Evolutionary conservation across 2,113 vertebrate species (phyloP), one percentile per base, ranked within the genome.

Genomic region (Catagonus wagneri): DNA sequence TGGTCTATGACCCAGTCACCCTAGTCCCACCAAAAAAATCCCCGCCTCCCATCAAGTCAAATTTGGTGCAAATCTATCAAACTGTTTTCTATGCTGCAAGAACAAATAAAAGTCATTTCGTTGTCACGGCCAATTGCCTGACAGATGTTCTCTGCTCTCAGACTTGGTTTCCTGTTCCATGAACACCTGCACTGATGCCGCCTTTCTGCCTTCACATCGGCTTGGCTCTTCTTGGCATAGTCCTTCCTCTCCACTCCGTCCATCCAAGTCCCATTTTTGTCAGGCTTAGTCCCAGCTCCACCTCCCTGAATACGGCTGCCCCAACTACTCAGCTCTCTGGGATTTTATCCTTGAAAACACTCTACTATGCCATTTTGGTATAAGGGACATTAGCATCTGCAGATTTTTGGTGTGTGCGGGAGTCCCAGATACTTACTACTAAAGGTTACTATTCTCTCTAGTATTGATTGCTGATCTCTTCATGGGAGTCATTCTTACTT

Each of bases 91-190:
- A 95, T 65, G 56, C 32, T 75, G 50, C 23, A 56, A 19, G 22
- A 86, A 86, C 61, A 96, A 84, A 94, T 76, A 83, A 90, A 81
- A 85, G n/a, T 19, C 23, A 79, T 63, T 86, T 92, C 44, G 60
- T 3, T 22, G 68, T 90, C 52, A 83, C 23, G 74, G 50, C 32
- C 44, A 32, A 10, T 39, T 74, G 36, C 7, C 79, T 44, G 15
- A 17, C 44, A 69, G 2, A 15, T 5, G 19, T 17, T 15, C 32
- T n/a, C 10, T 19, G 1, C 56, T 25, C 5, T 87, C 44, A 23
- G 69, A 17, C n/a, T 66, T 86, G 54, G 15, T 25, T 83, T 72
- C 11, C 1, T 3, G 25, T 36, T 76, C 39, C 54, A 17, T 1
- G 34, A n/a, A 58, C 29, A 68, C 44, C 66, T 75, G 72, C 14